Evolutionary conservation across 2,888 invertebrate genomes (phyloP), one percentile per base, ranked within the genome.

Genomic region (Oligia strigilis): DNA sequence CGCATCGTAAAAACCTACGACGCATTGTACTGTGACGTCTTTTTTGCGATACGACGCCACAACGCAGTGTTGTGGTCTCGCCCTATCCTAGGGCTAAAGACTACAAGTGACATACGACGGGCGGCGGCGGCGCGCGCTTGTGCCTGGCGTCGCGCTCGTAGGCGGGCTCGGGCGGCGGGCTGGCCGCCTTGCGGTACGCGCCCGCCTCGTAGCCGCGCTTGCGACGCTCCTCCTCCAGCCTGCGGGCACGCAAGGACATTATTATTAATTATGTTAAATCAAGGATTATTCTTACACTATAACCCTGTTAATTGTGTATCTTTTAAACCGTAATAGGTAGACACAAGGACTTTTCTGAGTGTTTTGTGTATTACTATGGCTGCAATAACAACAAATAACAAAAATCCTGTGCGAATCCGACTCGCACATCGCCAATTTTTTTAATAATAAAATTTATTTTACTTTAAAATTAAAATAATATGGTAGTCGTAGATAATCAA

Each of bases 151-250:
- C 96, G 8, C 96, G 94, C 82, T 96, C 96, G 93, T 96, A 96
- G 70, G 94, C 92, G 55, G 96, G 93, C 86, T 95, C 95, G 81
- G 95, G 95, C 90, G 96, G 95, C 84, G 96, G 95, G 85, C 94
- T 94, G 88, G 91, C 90, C 58, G 93, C 95, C 90, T 97, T 96
- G 89, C 96, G 95, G 92, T 96, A 97, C 89, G 91, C 92, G 88
- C 89, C 94, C 92, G 91, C 95, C 93, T 92, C 97, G 94, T 95
- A 97, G 64, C 97, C 96, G 70, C 98, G 97, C 93, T 98, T 98
- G 70, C 97, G 97, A 0, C 98, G 96, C 91, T 97, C 97, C 86
- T 98, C 98, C 88, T 98, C 98, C 83, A 97, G 87, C 76, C 97
- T 97, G 76, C 11, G 46, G 2, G 0, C 19, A 19, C 5, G 9